Base-by-base conservation (phyloP, 2,113 vertebrate species). In the Rhagologus leucostigma region DNA sequence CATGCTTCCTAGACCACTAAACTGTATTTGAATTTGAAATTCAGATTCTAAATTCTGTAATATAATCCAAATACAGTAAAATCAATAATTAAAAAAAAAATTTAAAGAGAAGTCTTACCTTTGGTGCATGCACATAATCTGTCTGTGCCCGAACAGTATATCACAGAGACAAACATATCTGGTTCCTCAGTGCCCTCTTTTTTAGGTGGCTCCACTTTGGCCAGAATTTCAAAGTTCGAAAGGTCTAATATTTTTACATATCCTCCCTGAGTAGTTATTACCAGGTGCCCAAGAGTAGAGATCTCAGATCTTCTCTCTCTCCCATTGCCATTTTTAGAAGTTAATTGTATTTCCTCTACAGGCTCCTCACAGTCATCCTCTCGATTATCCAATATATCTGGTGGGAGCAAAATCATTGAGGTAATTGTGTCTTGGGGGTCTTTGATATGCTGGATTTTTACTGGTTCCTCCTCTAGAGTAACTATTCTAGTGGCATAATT, bases 121-220 rank as follows among this genome's bases (percentile, higher is more conserved):
- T 99, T 99, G 86, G 99, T 99, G 98, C 99, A 99, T 8, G 99
- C 99, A 98, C 99, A 99, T 87, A 99, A 98, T 96, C 99, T 99
- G 98, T 99, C 99, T 33, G 99, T 99, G 97, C 99, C 99, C 52
- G 99, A 99, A 98, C 99, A 99, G 97, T 99, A 99, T 83, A 99
- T 99, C 87, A 99, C 99, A 83, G 99, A 99, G 93, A 99, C 99
- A 97, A 99, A 99, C 37, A 98, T 98, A 97, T 99, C 99, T 49
- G 97, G 98, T 90, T 99, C 99, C 44, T 99, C 99, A 67, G 98
- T 98, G 55, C 98, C 99, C 90, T 99, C 99, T 97, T 99, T 99
- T 98, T 98, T 99, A 81, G 99, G 99, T 32, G 99, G 99, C 91
- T 99, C 99, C 97, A 99, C 99, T 98, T 99, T 99, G 96, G 99